Evolutionary conservation across 2,888 invertebrate species (phyloP).

Genomic region (Neoitamus cyanurus): DNA sequence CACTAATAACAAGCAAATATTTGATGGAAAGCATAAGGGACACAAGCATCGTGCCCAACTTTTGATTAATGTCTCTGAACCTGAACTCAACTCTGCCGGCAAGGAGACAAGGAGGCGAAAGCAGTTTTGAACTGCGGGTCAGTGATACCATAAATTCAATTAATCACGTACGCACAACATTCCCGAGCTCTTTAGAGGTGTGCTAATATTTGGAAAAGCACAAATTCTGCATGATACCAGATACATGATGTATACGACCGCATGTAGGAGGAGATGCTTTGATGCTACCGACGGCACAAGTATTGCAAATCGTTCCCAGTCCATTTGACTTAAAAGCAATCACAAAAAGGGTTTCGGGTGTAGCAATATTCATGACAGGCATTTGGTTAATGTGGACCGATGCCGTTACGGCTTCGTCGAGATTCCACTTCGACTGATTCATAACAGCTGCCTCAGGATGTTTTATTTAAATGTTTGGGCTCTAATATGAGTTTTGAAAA

Average conservation of each 20-base stretch:
- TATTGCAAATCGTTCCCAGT: not conserved
- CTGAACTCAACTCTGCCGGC: not conserved
- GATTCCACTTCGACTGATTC: not conserved
- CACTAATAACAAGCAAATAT: not conserved
- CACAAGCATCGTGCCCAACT: not conserved
- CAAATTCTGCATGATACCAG: not conserved
- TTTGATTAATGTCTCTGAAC: not conserved
- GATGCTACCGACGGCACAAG: not conserved
- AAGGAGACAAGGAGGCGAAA: not conserved
- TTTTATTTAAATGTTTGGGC: not conserved
- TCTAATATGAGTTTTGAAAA: not conserved
- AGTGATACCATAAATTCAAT: constrained; percentile 6
- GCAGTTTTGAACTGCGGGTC: not conserved
- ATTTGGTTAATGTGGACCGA: not conserved
- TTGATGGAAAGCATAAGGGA: not conserved
- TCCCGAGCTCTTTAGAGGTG: not conserved
- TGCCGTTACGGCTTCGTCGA: not conserved
- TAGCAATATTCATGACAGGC: not conserved
- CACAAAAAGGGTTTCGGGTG: not conserved
- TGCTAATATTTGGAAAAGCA: not conserved
- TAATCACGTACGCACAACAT: not conserved
- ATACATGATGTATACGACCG: not conserved
- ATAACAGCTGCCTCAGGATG: not conserved
- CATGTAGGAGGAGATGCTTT: not conserved
- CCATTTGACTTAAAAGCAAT: not conserved